Evolutionary conservation across 1,140 invertebrate genomes (phyloP).

Genomic region (Drosophila oshimai): DNA sequence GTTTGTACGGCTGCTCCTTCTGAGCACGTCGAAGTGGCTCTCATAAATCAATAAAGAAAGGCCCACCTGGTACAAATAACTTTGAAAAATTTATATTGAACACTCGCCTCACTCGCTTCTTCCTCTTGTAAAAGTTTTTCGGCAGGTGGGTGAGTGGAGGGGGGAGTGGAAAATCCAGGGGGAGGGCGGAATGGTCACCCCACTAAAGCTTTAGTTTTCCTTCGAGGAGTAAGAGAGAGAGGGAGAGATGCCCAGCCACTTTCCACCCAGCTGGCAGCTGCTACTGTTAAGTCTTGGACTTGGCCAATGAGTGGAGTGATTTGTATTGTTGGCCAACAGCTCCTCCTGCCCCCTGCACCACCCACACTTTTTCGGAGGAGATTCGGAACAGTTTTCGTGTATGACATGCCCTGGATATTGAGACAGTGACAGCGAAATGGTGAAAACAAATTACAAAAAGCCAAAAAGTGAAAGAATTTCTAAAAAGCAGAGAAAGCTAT

Average conservation of each 20-base stretch:
- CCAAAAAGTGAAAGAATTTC: neutral
- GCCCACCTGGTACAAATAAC: slow-evolving; percentile 75
- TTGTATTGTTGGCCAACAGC: slow-evolving; percentile 34
- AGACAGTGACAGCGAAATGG: neutral
- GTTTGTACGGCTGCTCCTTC: slow-evolving; percentile 3
- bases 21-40: slow-evolving; percentile 39
- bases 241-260: neutral
- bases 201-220: slow-evolving; percentile 10
- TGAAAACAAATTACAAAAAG: slow-evolving; percentile 14
- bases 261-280: slow-evolving; percentile 35
- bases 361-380: slow-evolving; percentile 1
- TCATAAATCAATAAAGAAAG: slow-evolving; percentile 73
- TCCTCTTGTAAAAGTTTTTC: slow-evolving; percentile 27
- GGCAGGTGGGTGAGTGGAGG: slow-evolving; percentile 16
- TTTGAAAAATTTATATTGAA: slow-evolving; percentile 75
- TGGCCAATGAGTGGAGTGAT: slow-evolving; percentile 26
- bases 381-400: slow-evolving; percentile 12
- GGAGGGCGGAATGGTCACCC: neutral
- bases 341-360: neutral
- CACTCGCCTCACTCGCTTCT: slow-evolving; percentile 13
- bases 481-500: neutral
- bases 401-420: slow-evolving; percentile 27
- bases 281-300: slow-evolving; percentile 41
- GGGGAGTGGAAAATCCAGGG: neutral
- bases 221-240: neutral